Percentiles rank a stretch among this genome's conserved stretches.
These are phyloP conservation scores for Lepidostoma basale DNA, from an alignment of 1,140 invertebrate genomes.

Conservation along the genomic window DNA sequence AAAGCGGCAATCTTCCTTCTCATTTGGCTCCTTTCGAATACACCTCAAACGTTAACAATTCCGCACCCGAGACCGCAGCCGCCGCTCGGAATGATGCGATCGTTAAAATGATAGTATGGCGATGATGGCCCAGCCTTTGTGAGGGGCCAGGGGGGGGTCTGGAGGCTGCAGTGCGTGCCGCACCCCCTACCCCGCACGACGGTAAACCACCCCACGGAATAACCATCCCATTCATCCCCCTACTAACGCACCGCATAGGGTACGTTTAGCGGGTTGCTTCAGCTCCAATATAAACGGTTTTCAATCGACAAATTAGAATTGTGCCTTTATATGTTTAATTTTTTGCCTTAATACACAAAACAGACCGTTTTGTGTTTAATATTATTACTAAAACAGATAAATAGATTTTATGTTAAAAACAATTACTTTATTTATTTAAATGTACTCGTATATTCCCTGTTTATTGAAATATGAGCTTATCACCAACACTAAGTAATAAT, in stretches of 20 bases:
- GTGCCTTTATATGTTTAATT: too few relatives aligned
- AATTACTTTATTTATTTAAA: too few relatives aligned
- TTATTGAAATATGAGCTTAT: too few relatives aligned
- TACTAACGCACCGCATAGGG: conserved; percentile 9
- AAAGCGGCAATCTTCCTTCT: conserved; percentile 13
- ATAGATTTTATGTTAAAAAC: too few relatives aligned
- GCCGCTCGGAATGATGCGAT: conserved; percentile 39
- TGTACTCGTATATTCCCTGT: too few relatives aligned
- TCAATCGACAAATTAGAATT: too few relatives aligned
- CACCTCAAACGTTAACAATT: conserved; percentile 23
- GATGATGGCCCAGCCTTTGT: conserved; percentile 34
- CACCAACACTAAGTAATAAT: too few relatives aligned
- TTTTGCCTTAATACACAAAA: too few relatives aligned
- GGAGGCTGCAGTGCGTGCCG: conserved; percentile 44
- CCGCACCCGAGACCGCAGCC: neutral
- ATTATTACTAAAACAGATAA: too few relatives aligned
- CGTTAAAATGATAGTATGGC: conserved; percentile 42
- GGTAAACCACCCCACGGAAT: neutral
- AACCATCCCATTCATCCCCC: conserved; percentile 22
- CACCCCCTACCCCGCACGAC: neutral
- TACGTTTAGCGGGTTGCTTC: neutral
- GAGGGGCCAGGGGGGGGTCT: conserved; percentile 5
- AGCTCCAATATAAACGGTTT: too few relatives aligned
- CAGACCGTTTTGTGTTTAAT: too few relatives aligned
- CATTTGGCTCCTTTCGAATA: conserved; percentile 26